phyloP scores from a whole-genome alignment of 2,113 vertebrate genomes.

The Ptilorrhoa leucosticta region DNA sequence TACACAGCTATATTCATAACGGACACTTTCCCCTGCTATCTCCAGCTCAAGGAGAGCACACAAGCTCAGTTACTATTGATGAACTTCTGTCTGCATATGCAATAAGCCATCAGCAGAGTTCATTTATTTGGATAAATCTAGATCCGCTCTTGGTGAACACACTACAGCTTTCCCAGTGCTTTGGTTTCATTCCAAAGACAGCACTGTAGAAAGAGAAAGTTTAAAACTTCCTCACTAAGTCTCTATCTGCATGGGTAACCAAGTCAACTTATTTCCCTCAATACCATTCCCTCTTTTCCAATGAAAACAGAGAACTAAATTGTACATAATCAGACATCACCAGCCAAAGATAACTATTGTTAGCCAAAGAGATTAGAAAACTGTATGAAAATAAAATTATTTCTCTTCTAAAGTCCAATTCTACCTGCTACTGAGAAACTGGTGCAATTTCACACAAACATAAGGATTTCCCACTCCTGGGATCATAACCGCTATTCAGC shows the following conservation, averaged over 20 bases:
- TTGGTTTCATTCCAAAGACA: not conserved
- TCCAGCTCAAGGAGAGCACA: not conserved
- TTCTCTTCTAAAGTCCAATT: not conserved
- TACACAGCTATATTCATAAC: not conserved
- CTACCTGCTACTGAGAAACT: not conserved
- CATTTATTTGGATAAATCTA: not conserved
- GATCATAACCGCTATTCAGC: not conserved
- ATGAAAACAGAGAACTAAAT: not conserved
- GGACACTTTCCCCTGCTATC: not conserved
- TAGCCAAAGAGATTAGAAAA: not conserved
- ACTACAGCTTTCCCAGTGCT: not conserved
- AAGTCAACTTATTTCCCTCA: not conserved
- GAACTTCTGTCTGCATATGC: not conserved
- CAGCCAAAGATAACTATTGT: not conserved
- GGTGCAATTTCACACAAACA: not conserved
- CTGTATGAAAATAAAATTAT: not conserved
- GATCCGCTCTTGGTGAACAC: fast-evolving
- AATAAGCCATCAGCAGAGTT: not conserved
- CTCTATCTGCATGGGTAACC: not conserved
- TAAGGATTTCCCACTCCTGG: not conserved
- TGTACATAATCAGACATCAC: not conserved
- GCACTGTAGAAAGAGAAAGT: not conserved
- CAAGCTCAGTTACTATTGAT: not conserved
- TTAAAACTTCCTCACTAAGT: not conserved
- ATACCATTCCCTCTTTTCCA: not conserved